These are phyloP conservation scores for Agrilus planipennis DNA, from an alignment of 1,140 invertebrate species.

Conservation along the genomic window DNA sequence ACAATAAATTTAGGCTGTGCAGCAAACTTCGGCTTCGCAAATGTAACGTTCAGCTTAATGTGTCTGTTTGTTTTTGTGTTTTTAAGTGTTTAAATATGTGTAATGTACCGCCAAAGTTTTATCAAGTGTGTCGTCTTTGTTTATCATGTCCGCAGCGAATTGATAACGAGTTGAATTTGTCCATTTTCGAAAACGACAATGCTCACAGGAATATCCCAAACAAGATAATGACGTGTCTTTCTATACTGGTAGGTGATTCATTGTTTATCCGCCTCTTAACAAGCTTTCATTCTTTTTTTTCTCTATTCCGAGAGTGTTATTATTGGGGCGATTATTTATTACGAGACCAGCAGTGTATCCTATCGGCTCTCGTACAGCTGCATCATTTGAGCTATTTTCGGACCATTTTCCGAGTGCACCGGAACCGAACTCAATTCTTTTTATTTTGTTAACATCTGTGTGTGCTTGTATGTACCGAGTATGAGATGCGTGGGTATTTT, in stretches of 20 bases:
- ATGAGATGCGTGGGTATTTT: conserved; percentile 13
- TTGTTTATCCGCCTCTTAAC: conserved; percentile 8
- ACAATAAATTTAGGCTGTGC: conserved; percentile 24
- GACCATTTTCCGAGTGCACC: conserved; percentile 10
- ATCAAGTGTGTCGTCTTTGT: conserved; percentile 54
- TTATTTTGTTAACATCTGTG: conserved; percentile 18
- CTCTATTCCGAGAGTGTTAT: conserved; percentile 2
- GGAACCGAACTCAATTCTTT: conserved; percentile 12
- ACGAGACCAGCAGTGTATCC: conserved; percentile 1
- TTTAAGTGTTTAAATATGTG: conserved; percentile 42
- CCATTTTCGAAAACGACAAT: conserved; percentile 26
- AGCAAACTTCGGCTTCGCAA: conserved; percentile 14
- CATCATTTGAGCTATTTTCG: conserved; percentile 14
- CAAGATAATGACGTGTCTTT: conserved; percentile 38
- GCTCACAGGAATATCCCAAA: conserved; percentile 28
- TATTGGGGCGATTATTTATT: conserved; percentile 2
- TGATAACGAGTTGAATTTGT: conserved; percentile 21
- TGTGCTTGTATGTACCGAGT: no score
- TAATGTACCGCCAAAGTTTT: conserved; percentile 54
- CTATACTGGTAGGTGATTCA: conserved; percentile 35
- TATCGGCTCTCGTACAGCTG: conserved; percentile 12
- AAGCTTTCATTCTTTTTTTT: neutral
- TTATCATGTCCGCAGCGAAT: conserved; percentile 26
- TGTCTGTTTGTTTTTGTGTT: conserved; percentile 25
- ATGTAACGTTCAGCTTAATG: conserved; percentile 17